Base-by-base conservation (phyloP, 2,797 vertebrate species). In the Spondyliosoma cantharus region DNA sequence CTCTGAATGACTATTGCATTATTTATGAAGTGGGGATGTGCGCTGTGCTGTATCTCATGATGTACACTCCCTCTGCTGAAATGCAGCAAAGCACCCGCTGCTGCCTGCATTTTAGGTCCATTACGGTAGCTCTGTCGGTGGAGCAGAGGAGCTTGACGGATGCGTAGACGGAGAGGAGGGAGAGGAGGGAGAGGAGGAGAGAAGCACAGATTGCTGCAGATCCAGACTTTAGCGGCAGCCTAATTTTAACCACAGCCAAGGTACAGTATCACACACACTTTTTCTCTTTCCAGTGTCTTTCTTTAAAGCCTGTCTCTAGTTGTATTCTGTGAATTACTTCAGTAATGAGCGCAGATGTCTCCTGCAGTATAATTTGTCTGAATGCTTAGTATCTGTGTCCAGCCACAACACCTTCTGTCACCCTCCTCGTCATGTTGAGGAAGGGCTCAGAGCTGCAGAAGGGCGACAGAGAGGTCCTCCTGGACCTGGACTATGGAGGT, bases 381-480 rank as follows among this genome's bases (percentile, higher is more conserved):
- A 64, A 25, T 73, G 45, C 29, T 78, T 6, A 25, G 25, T 71
- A 15, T 78, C 1, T 70, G 19, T 66, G 27, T 76, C n/a, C 37
- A 57, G 24, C 32, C 32, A 71, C 58, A 70, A 70, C 60, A 70
- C 22, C 8, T 66, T 32, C 65, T 68, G 20, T 69, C 56, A 5
- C 25, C 67, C 52, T 72, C 63, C 15, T 46, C 67, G 68, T 76
- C 77, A 96, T 95, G 94, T 74, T 94, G 84, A 94, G 91, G 90
- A 95, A 90, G 76, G 86, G 91, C 57, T 90, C 90, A 0, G 95
- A 93, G 80, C 76, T 74, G 79, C 76, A 68, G 58, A 91, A 87
- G 66, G 89, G 86, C 27, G 95, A 96, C 88, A 88, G 93, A 46
- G 93, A 95, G 71, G 91, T 94, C 69, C 93, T 96, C 19, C 89